phyloP scores from a whole-genome alignment of 2,888 invertebrate species.

The Drosophila stalkeri region DNA sequence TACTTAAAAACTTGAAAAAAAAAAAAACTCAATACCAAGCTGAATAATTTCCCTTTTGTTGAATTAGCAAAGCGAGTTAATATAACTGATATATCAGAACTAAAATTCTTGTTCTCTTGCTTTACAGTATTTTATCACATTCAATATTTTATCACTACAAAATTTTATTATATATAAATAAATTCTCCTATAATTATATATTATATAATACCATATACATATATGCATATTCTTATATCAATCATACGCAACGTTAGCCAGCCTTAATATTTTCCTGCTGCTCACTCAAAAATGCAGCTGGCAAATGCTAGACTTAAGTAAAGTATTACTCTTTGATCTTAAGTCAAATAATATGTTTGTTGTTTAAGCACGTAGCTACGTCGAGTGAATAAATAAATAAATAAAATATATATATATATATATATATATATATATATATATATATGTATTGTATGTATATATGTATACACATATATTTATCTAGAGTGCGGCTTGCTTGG shows the following conservation, averaged over 20 bases:
- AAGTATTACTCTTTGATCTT: background rate
- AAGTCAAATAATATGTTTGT: constrained; percentile 5
- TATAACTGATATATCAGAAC: too few species aligned
- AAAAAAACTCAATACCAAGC: too few species aligned
- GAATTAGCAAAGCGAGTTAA: too few species aligned
- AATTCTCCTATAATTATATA: too few species aligned
- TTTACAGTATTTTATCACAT: too few species aligned
- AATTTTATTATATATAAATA: too few species aligned
- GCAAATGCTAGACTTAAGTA: background rate
- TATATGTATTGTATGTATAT: background rate
- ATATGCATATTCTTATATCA: background rate
- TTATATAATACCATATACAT: too few species aligned
- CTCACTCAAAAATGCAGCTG: background rate
- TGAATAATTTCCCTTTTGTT: too few species aligned
- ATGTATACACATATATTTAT: background rate
- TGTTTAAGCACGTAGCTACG: background rate
- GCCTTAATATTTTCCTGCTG: background rate
- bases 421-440: background rate
- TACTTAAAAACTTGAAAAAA: too few species aligned
- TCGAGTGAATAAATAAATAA: constrained; percentile 1
- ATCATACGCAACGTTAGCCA: background rate
- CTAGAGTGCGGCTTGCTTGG: constrained; percentile 3
- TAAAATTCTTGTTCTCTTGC: too few species aligned
- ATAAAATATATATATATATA: background rate
- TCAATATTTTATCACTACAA: too few species aligned